Conservation (phyloP, 2,113 vertebrate genomes). For the Xyrauchen texanus region DNA sequence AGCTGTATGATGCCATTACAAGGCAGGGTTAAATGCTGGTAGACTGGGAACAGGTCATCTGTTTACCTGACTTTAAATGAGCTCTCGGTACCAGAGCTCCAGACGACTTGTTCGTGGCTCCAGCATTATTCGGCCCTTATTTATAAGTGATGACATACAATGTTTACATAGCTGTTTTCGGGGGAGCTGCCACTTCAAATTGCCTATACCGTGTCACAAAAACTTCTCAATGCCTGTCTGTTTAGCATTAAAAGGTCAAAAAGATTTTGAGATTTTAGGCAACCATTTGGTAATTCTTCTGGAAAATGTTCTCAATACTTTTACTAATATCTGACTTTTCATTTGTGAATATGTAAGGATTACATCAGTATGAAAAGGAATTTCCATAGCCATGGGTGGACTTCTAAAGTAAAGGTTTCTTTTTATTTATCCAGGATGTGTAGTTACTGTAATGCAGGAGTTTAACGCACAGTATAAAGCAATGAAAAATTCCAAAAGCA, state of each 20-base stretch:
- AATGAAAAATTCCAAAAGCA: slow-evolving; percentile 44
- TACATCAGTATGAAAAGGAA: slow-evolving; percentile 49
- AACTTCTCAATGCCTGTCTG: slow-evolving; percentile 48
- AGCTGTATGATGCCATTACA: slow-evolving; percentile 47
- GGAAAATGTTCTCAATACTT: slow-evolving; percentile 52
- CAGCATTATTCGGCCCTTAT: slow-evolving; percentile 65
- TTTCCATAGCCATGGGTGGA: slow-evolving; percentile 48
- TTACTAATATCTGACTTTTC: slow-evolving; percentile 47
- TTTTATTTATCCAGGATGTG: slow-evolving; percentile 12
- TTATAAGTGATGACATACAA: slow-evolving; percentile 61
- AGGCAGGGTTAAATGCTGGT: slow-evolving; percentile 45
- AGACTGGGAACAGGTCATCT: slow-evolving; percentile 75
- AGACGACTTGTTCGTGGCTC: slow-evolving; percentile 68
- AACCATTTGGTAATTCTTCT: slow-evolving; percentile 43
- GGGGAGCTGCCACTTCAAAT: slow-evolving; percentile 54
- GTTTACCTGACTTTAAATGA: slow-evolving; percentile 76
- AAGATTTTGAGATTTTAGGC: slow-evolving; percentile 49
- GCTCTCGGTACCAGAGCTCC: slow-evolving; percentile 42
- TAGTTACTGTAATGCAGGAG: slow-evolving; percentile 23
- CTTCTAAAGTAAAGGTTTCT: background rate
- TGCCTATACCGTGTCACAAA: slow-evolving; percentile 40
- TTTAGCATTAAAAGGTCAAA: slow-evolving; percentile 46
- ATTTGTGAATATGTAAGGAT: slow-evolving; percentile 48
- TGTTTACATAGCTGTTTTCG: slow-evolving; percentile 72
- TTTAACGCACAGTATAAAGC: slow-evolving; percentile 30